Evolutionary conservation across 92 coral and sea anemone genomes (phyloP), one percentile per base, ranked within the genome.

Genomic region (Siderastrea siderea): DNA sequence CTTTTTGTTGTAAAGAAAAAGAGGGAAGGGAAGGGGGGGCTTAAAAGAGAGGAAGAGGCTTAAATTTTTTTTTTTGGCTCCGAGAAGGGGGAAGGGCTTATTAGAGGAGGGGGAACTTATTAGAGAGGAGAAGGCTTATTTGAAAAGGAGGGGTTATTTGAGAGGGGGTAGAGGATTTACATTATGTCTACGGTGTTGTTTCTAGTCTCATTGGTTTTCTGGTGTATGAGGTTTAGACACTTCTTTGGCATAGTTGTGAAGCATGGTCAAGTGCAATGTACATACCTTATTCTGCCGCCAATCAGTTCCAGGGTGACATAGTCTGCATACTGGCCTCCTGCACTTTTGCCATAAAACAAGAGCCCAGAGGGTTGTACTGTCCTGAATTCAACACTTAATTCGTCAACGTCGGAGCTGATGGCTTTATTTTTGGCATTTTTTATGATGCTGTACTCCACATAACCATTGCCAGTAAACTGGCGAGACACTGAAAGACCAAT

Each of bases 271-370:
- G 47, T 46, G 45, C 45, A 51, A 64, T 19, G 15, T 16, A 26
- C 47, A 26, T 84, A 95, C 98, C 98, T 93, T 7, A 95, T 74
- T 80, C 92, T 95, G 63, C 96, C 96, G 19, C 98, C 96, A 74
- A 91, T 79, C 50, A 95, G 84, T 81, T 95, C 98, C 47, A 95
- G 78, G 8, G 98, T 93, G 13, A 95, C 63, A 55, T 88, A 95
- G 77, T 95, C 98, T 44, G 93, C 87, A 10, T 65, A 75, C 4
- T 63, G 65, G 19, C 95, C 96, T 13, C 98, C 98, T 4, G 83
- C 55, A 71, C 92, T 93, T 26, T 84, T 92, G 55, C 94, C 88
- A 80, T 93, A 93, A 52, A 95, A 82, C 63, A 95, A 54, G 60
- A 95, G 86, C 16, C 96, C 98, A 73, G 86, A 91, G 8, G 98